These are phyloP conservation scores for Isurus oxyrinchus DNA, from an alignment of 2,113 vertebrate genomes.

Conservation along the genomic window DNA sequence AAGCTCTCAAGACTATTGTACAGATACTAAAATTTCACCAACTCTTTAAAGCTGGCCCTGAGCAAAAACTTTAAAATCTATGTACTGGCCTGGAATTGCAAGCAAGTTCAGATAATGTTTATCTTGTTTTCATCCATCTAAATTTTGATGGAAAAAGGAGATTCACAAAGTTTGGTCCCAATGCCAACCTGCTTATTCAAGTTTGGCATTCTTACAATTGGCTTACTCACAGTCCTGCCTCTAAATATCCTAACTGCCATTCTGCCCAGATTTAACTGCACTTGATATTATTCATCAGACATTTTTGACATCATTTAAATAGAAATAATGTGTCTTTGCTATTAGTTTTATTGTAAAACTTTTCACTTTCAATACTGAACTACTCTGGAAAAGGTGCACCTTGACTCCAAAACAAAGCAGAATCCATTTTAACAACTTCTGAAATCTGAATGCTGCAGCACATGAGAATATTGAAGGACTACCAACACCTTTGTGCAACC, in stretches of 20 bases:
- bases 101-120: background rate
- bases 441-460: background rate
- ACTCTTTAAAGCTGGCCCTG: background rate
- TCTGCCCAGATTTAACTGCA: conserved; percentile 9
- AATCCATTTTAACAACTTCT: background rate
- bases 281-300: background rate
- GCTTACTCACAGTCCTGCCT: background rate
- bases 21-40: background rate
- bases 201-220: background rate
- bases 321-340: background rate
- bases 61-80: background rate
- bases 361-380: background rate
- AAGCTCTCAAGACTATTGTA: no score
- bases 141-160: conserved; percentile 6
- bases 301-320: background rate
- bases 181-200: background rate
- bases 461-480: background rate
- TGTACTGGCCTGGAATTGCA: background rate
- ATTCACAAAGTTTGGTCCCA: background rate
- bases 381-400: background rate
- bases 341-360: background rate
- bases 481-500: no score
- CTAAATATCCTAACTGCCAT: background rate
- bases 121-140: background rate
- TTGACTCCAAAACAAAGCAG: background rate